Conservation (phyloP, 2,113 vertebrate genomes). For the Takifugu flavidus region DNA sequence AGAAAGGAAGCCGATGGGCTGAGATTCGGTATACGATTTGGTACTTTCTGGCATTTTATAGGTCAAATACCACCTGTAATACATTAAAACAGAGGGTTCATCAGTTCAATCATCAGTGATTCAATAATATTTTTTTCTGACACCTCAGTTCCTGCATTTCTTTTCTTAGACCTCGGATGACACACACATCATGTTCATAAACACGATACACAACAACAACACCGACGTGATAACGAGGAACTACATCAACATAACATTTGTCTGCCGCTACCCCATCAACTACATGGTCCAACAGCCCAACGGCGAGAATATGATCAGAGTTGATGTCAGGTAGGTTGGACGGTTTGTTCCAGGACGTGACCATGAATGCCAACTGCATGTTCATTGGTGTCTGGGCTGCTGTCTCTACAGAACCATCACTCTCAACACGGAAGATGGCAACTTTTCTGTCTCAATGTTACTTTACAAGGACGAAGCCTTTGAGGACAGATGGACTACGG, state of each 20-base stretch:
- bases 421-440: conserved; percentile 76
- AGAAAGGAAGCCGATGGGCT: not conserved
- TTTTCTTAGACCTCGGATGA: conserved; percentile 69
- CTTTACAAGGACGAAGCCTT: conserved; percentile 77
- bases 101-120: not conserved
- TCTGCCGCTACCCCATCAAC: conserved; percentile 77
- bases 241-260: conserved; percentile 76
- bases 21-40: no score
- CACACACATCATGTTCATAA: conserved; percentile 74
- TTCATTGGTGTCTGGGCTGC: not conserved
- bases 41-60: no score
- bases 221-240: conserved; percentile 71
- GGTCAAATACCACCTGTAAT: no score
- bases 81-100: no score
- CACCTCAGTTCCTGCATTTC: not conserved
- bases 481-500: conserved; percentile 71
- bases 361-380: not conserved
- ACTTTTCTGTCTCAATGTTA: conserved; percentile 77
- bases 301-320: conserved; percentile 70
- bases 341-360: no score
- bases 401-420: conserved; percentile 67
- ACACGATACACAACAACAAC: conserved; percentile 76
- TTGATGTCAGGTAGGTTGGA: conserved; percentile 65
- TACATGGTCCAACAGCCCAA: conserved; percentile 75
- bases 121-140: not conserved